phyloP scores from a whole-genome alignment of 2,797 vertebrate genomes.

The Mionectes olivaceus region DNA sequence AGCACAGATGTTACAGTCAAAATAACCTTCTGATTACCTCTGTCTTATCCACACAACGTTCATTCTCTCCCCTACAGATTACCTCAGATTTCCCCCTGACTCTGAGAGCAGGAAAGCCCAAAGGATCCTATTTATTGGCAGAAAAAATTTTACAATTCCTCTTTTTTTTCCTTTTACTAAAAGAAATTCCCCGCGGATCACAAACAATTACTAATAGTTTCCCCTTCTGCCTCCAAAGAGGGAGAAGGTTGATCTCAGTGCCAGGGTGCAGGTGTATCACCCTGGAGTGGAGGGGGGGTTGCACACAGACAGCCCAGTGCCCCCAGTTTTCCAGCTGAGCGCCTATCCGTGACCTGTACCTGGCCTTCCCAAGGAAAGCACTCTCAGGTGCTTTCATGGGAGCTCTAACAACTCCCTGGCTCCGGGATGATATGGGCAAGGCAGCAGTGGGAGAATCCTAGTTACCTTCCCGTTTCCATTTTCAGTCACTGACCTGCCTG shows the following conservation, averaged over 20 bases:
- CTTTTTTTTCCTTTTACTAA: neutral
- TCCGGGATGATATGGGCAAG: neutral
- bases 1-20: neutral
- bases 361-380: neutral
- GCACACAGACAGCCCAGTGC: neutral
- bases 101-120: neutral
- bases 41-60: neutral
- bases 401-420: neutral
- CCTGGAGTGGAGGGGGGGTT: too few relatives aligned
- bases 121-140: neutral
- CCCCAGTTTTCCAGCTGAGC: neutral
- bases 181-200: neutral
- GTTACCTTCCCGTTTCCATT: neutral
- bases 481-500: neutral
- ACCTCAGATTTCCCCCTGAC: neutral
- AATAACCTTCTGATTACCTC: neutral
- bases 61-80: neutral
- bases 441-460: neutral
- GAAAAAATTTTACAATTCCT: neutral
- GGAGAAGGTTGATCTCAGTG: neutral
- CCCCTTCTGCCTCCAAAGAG: rapidly evolving
- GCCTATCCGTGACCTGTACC: neutral
- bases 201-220: neutral
- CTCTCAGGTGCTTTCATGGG: neutral
- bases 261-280: neutral